A percentile compares a stretch with the other conserved stretches of the same genome.
Evolutionary conservation across 2,797 vertebrate species (phyloP).

Genomic region (Neosilurus hyrtlii): DNA sequence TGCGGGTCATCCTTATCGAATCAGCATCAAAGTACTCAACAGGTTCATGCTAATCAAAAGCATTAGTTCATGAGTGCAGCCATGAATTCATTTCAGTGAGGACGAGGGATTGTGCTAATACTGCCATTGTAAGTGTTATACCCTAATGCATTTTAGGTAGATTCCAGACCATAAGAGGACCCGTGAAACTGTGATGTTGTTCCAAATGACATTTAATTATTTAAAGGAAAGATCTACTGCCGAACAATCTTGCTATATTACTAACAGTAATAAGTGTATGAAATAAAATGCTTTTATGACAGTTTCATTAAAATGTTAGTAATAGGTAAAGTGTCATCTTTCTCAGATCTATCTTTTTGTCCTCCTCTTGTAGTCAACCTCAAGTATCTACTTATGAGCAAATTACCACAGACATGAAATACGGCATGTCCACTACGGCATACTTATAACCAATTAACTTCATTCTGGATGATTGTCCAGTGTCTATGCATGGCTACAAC

Average conservation of each 20-base stretch:
- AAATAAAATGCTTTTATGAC: not conserved
- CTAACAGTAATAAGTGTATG: not conserved
- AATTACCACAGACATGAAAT: too few relatives aligned
- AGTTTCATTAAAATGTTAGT: not conserved
- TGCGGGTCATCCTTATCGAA: not conserved
- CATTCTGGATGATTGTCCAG: too few relatives aligned
- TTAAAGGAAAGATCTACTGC: not conserved
- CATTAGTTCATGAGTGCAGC: not conserved
- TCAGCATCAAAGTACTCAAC: not conserved
- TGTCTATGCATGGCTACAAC: too few relatives aligned
- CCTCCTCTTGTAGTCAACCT: not conserved
- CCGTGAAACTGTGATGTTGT: not conserved
- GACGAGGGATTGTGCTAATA: not conserved
- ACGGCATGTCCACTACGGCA: too few relatives aligned
- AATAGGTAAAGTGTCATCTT: not conserved
- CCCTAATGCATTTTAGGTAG: not conserved
- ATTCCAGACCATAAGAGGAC: not conserved
- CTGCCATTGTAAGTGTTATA: not conserved
- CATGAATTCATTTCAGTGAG: not conserved
- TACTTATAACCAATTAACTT: too few relatives aligned
- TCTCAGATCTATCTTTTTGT: not conserved
- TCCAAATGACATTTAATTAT: not conserved
- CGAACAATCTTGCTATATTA: not conserved
- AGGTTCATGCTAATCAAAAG: not conserved
- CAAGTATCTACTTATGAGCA: not conserved